Conservation (phyloP, 2,888 invertebrate species). For the Sinelater perroti region DNA sequence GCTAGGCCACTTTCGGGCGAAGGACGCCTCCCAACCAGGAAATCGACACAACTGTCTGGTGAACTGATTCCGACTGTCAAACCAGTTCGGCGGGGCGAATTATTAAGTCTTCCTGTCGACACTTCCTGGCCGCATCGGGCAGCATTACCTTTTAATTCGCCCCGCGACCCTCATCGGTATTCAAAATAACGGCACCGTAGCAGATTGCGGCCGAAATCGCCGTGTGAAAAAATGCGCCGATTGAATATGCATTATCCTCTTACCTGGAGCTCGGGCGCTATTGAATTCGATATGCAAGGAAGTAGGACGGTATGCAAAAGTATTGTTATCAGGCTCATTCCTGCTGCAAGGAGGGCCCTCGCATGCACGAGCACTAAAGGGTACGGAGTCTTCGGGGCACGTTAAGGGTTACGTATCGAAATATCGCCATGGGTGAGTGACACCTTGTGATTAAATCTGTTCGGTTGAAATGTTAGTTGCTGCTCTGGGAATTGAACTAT, state of each 20-base stretch:
- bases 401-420: conserved; percentile 42
- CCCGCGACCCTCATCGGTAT: conserved; percentile 17
- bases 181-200: conserved; percentile 34
- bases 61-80: background rate
- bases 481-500: conserved; percentile 66
- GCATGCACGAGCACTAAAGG: conserved; percentile 33
- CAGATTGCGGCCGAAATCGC: conserved; percentile 39
- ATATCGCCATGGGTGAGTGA: conserved; percentile 51
- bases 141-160: conserved; percentile 13
- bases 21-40: background rate
- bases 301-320: conserved; percentile 42
- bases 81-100: background rate
- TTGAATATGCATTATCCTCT: conserved; percentile 47
- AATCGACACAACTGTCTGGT: background rate
- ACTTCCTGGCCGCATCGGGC: background rate
- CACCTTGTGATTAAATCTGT: conserved; percentile 49
- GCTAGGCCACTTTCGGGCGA: background rate
- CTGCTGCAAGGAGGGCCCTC: conserved; percentile 39
- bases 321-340: conserved; percentile 38
- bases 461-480: conserved; percentile 63
- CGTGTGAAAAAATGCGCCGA: conserved; percentile 45
- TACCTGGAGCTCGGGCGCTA: conserved; percentile 40
- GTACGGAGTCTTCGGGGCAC: conserved; percentile 26
- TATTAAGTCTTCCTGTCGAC: background rate
- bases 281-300: conserved; percentile 33